These are phyloP conservation scores for Drosophila neotestacea DNA, from an alignment of 2,888 invertebrate genomes.

Conservation along the genomic window DNA sequence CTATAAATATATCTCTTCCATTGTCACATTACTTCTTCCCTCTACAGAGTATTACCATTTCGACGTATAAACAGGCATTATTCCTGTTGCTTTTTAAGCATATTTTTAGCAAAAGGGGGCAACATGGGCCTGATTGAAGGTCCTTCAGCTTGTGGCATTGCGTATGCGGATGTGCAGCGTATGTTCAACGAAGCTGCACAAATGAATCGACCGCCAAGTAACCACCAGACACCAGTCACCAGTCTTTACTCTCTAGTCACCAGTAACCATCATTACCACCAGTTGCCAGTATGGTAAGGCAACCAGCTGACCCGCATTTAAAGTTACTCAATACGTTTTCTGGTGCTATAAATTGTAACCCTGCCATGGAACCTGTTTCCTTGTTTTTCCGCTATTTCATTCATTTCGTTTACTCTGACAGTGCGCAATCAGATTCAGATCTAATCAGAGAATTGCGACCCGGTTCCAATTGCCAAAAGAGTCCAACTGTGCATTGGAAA, in stretches of 20 bases:
- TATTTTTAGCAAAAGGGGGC: constrained; percentile 66
- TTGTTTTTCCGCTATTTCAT: constrained; percentile 17
- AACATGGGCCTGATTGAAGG: constrained; percentile 49
- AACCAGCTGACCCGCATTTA: constrained; percentile 77
- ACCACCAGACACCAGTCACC: constrained; percentile 60
- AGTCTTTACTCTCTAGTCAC: constrained; percentile 29
- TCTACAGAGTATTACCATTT: constrained; percentile 22
- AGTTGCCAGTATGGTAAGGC: constrained; percentile 49
- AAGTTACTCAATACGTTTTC: constrained; percentile 84
- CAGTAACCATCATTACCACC: constrained; percentile 67
- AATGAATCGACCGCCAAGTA: constrained; percentile 83
- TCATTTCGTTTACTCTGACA: constrained; percentile 43
- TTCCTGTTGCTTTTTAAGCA: constrained; percentile 48
- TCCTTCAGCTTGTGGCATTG: constrained; percentile 27
- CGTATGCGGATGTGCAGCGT: constrained; percentile 78
- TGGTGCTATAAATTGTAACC: constrained; percentile 80
- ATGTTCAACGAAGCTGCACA: constrained; percentile 83
- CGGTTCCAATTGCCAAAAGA: constrained; percentile 64
- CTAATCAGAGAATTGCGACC: constrained; percentile 72
- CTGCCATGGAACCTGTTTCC: constrained; percentile 65
- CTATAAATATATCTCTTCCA: neutral
- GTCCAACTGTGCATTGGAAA: constrained; percentile 76
- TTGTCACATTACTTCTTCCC: neutral
- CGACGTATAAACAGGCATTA: constrained; percentile 9
- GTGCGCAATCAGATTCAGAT: constrained; percentile 71